Evolutionary conservation across 2,888 invertebrate species (phyloP), one percentile per base, ranked within the genome.

Genomic region (Drosophila quinaria): DNA sequence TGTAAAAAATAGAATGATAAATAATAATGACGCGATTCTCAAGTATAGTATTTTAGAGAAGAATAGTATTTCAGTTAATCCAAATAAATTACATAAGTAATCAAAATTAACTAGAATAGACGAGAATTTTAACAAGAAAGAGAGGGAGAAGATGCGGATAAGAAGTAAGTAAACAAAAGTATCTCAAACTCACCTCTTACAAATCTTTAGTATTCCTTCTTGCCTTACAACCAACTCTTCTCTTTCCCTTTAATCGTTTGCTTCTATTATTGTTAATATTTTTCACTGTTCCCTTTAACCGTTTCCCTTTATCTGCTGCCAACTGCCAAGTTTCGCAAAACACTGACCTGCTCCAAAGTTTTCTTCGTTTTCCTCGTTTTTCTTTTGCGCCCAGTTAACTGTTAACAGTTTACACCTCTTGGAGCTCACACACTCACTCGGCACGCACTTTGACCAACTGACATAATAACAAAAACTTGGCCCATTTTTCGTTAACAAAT

Each of bases 361-460:
- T 29, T n/a, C 2, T 39, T 8, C 25, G 42, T 8, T 61, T 47
- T 33, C 5, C 15, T 22, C 22, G 58, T 39, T 69, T 67, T 39
- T 33, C 42, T 52, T 39, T 42, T 15, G 59, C 54, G 37, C 49
- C 41, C 63, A 51, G 37, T 58, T 37, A 37, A 39, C 11, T 25
- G 51, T 58, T 29, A 37, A 39, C 11, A 33, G 51, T 41, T 44
- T 58, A 46, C 56, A 56, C 35, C 61, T 49, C 19, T 17, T 46
- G 10, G n/a, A 10, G 11, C 39, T n/a, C 17, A 35, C 75, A 59
- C 67, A 37, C 46, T 15, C 52, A 19, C 22, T 19, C 60, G 52
- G 52, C 78, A 84, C 82, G 74, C 83, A 80, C 82, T 87, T 78
- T 80, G 86, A 77, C 80, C 88, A 81, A 78, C 85, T 87, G 78